Evolutionary conservation across 2,113 vertebrate genomes (phyloP).

Genomic region (Elaphurus davidianus): DNA sequence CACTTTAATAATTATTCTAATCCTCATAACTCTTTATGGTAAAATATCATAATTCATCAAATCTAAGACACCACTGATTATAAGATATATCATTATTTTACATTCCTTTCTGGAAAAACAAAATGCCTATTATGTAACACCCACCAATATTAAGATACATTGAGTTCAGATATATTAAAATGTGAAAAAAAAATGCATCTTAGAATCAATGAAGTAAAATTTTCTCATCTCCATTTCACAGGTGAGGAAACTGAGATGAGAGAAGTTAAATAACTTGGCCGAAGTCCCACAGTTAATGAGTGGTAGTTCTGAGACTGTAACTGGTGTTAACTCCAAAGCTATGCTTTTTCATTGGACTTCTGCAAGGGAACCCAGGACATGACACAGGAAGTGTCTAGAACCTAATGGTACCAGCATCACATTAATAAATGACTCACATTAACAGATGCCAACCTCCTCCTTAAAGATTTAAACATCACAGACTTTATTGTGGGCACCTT

Average conservation of each 20-base stretch:
- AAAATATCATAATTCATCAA: not conserved
- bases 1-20: not conserved
- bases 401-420: not conserved
- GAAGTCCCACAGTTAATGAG: not conserved
- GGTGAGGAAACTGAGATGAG: not conserved
- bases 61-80: not conserved
- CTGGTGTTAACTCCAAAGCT: not conserved
- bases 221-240: not conserved
- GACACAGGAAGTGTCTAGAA: not conserved
- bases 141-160: not conserved
- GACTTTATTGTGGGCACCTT: not conserved
- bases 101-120: not conserved
- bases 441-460: not conserved
- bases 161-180: slow-evolving; percentile 31
- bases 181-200: not conserved
- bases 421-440: not conserved
- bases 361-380: not conserved
- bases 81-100: not conserved
- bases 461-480: not conserved
- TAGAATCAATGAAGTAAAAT: not conserved
- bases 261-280: not conserved
- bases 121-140: not conserved
- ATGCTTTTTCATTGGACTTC: not conserved
- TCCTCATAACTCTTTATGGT: not conserved
- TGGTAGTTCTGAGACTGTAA: not conserved